Evolutionary conservation across 64 coral and sea anemone species (phyloP), one percentile per base, ranked within the genome.

Genomic region (Montipora capricornis): DNA sequence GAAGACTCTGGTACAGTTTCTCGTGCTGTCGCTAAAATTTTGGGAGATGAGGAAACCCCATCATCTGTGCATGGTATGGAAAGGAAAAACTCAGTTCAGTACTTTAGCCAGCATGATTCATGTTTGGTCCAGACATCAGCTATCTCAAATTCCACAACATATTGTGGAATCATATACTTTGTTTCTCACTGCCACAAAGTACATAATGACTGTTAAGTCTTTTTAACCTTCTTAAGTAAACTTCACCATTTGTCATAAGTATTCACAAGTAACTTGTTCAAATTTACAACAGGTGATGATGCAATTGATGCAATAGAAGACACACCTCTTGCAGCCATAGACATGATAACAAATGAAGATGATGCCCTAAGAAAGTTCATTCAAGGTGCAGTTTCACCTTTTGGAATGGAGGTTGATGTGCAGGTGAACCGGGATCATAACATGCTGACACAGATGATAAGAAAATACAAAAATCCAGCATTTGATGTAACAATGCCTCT

Each of bases 311-410:
- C 7, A 71, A 71, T 71, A 12, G 68, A 71, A 71, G 68, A 71
- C 68, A 71, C 16, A 71, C 68, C 68, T 71, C 68, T 71, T 12
- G 68, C 68, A 71, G 68, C 68, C 68, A 71, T 71, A 71, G 68
- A 22, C 68, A 71, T 71, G 68, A 71, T 71, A 71, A 71, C 16
- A 19, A 71, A 71, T 71, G 68, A 71, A 71, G 16, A 71, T 71
- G 68, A 71, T 71, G 10, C 68, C 68, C 68, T 71, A 71, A 71
- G 68, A 71, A 71, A 71, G 68, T 71, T 71, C 68, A 71, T 71
- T 71, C 16, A 6, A 57, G 53, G 53, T 8, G 53, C 53, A 57
- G 53, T 57, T 57, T 57, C 53, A 57, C 53, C 53, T 57, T 57
- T 57, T 57, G 53, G 53, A 57, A 57, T 57, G 11, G 53, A 57